Conservation (phyloP, 2,888 invertebrate genomes). For the Podotricha telesiphe region DNA sequence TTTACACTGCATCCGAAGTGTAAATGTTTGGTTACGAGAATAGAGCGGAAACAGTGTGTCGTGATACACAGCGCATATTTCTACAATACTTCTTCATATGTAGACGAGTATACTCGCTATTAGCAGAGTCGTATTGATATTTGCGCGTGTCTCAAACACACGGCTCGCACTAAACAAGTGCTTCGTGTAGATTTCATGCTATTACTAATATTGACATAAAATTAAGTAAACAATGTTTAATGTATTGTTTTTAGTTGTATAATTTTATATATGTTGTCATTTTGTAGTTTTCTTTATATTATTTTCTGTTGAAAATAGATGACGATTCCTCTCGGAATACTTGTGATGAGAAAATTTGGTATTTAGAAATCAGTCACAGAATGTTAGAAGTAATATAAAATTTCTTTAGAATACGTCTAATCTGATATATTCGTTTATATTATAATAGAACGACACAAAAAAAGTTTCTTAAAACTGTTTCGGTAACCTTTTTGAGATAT, state of each 20-base stretch:
- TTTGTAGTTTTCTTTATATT: background rate
- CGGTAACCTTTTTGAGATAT: too few species aligned
- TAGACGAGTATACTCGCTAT: background rate
- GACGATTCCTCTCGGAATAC: background rate
- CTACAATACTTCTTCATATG: conserved; percentile 38
- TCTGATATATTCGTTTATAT: too few species aligned
- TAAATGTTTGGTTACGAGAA: conserved; percentile 62
- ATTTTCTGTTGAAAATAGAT: background rate
- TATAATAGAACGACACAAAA: too few species aligned
- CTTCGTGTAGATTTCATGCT: conserved; percentile 29
- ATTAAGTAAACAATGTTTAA: conserved; percentile 13
- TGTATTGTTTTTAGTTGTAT: conserved; percentile 8
- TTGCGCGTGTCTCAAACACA: conserved; percentile 47
- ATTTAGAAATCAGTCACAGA: too few species aligned
- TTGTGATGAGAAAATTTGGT: background rate
- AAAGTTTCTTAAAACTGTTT: too few species aligned
- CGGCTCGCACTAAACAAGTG: conserved; percentile 25
- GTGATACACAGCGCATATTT: conserved; percentile 42
- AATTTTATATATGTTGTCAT: background rate
- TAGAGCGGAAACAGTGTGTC: conserved; percentile 63
- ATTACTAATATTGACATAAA: conserved; percentile 29
- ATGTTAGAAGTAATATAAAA: too few species aligned
- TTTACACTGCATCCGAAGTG: conserved; percentile 45
- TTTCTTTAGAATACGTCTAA: too few species aligned
- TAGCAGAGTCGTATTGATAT: conserved; percentile 51